These are phyloP conservation scores for Eledone cirrhosa DNA, from an alignment of 2,888 invertebrate genomes.

Conservation along the genomic window DNA sequence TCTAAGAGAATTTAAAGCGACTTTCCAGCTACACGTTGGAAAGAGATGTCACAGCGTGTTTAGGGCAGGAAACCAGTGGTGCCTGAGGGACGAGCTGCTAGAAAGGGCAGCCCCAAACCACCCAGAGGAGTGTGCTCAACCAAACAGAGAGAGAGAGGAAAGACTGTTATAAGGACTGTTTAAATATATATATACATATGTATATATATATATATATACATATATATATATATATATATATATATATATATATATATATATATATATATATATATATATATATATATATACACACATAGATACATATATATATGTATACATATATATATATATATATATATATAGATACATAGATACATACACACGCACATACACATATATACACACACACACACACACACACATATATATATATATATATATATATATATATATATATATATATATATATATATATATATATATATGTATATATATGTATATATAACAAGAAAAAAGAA, in stretches of 20 bases:
- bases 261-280: not conserved
- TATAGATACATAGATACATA: not conserved
- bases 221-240: slow-evolving; percentile 11
- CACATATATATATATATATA: not conserved
- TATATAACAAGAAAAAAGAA: no score
- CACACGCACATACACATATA: not conserved
- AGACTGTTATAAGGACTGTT: no score
- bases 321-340: slow-evolving; percentile 11
- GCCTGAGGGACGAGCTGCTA: no score
- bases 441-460: not conserved
- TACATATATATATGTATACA: not conserved
- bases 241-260: slow-evolving; percentile 3
- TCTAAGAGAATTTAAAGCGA: no score
- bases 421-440: slow-evolving; percentile 8
- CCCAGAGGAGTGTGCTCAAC: no score
- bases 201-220: not conserved
- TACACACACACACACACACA: not conserved
- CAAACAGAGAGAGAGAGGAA: no score
- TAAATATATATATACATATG: no score
- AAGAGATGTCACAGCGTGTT: no score
- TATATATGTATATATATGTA: not conserved
- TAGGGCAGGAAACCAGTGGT: no score
- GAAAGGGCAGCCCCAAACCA: no score
- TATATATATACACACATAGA: not conserved
- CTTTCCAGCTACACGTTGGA: no score